phyloP scores from a whole-genome alignment of 2,797 vertebrate genomes.

The Rhinophrynus dorsalis region DNA sequence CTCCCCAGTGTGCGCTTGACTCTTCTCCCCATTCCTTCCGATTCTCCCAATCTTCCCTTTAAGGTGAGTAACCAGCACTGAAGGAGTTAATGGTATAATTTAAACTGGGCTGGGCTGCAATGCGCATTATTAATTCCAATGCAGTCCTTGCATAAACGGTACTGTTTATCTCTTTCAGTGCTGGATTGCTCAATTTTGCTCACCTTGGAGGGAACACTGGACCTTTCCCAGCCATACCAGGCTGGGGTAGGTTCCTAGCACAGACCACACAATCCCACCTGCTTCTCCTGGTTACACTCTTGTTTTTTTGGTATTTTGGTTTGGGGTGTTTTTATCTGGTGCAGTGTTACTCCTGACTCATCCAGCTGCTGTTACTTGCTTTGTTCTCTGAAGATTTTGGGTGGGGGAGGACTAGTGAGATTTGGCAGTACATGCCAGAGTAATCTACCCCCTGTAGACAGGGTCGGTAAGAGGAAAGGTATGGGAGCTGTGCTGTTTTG shows the following conservation, averaged over 20 bases:
- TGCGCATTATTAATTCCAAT: no score
- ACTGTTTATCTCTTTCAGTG: no score
- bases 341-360: constrained; percentile 38
- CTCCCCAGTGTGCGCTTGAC: constrained; percentile 29
- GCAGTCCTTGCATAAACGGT: no score
- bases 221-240: constrained; percentile 46
- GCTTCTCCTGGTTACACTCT: constrained; percentile 31
- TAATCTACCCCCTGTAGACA: constrained; percentile 43
- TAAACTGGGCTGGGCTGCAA: no score
- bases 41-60: no score
- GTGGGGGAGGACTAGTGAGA: constrained; percentile 34
- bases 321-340: constrained; percentile 47
- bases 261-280: constrained; percentile 24
- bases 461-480: constrained; percentile 23
- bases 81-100: no score
- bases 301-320: constrained; percentile 44
- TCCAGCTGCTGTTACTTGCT: constrained; percentile 44
- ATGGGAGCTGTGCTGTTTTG: constrained; percentile 44
- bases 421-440: constrained; percentile 32
- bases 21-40: constrained; percentile 38
- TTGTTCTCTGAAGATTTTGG: constrained; percentile 35
- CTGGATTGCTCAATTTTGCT: no score
- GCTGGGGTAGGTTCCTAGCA: constrained; percentile 47
- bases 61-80: no score
- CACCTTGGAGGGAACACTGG: no score